Percentiles rank a stretch among this genome's conserved stretches.
Evolutionary conservation across 2,797 vertebrate genomes (phyloP).

Genomic region (Onychomys arenicola): DNA sequence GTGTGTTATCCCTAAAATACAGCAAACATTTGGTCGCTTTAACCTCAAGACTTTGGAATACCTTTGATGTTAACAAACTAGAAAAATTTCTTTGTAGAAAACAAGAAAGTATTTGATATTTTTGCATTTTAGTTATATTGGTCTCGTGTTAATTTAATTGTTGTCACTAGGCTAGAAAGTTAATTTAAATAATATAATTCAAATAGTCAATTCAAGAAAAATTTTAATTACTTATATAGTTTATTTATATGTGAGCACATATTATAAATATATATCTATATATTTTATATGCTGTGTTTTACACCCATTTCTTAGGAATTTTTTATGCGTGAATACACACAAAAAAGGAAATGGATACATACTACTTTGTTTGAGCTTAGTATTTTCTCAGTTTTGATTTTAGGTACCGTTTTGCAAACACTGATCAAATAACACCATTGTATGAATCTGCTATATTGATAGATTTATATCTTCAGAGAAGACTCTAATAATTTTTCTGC

Average conservation of each 20-base stretch:
- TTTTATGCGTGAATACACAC: background rate
- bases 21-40: background rate
- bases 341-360: background rate
- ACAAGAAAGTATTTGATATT: background rate
- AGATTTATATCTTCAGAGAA: background rate
- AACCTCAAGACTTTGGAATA: background rate
- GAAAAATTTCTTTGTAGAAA: background rate
- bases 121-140: background rate
- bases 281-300: background rate
- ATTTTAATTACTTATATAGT: background rate
- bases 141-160: background rate
- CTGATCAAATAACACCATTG: background rate
- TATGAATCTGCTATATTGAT: background rate
- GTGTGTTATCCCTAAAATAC: background rate
- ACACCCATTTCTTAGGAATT: background rate
- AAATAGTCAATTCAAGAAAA: constrained; percentile 18
- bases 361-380: background rate
- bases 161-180: background rate
- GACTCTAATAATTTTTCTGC: background rate
- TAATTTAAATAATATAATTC: background rate
- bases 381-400: background rate
- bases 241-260: background rate
- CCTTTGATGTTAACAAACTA: background rate
- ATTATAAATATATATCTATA: background rate
- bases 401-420: background rate